Evolutionary conservation across 2,113 vertebrate species (phyloP), one percentile per base, ranked within the genome.

Genomic region (Macaca nemestrina): DNA sequence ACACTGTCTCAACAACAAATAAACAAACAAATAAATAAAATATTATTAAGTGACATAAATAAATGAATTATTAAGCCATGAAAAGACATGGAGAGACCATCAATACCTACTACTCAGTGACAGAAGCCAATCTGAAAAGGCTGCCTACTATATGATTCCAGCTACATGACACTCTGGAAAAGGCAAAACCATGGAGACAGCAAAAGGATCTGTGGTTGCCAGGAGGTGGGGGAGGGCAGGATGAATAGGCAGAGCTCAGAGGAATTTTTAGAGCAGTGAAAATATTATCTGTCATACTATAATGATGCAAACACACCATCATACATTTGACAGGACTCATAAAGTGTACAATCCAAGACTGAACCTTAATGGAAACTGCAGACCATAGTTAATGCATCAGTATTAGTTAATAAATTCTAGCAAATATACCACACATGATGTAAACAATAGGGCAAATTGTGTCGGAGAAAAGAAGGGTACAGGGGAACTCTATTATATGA

Each of bases 281-380:
- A 6, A 38, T 38, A 5, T 11, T 38, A 40, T 50, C 10, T 32
- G 8, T 1, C 18, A 40, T 8, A 23, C 4, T 8, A 1, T 25
- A 20, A 10, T 16, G 0, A 13, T 48, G 5, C 8, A 80, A 1
- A 7, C 48, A 10, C 1, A 5, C 9, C 4, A 1, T 38, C 30
- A 8, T 16, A 23, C 8, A 12, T 27, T 45, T 93, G 45, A 68
- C 48, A 57, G 43, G 55, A 70, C 48, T n/a, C 50, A 22, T 11
- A 5, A 38, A 70, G 43, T 5, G 2, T 8, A 30, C 48, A 45
- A 14, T 32, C 20, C 64, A 43, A n/a, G 32, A 72, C 6, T 30
- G 92, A 55, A 57, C 38, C 8, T 22, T 57, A 57, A 38, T 2
- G 12, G 38, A 23, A 38, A 18, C 61, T n/a, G 6, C 8, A 40